These are phyloP conservation scores for Loxodonta africana DNA, from an alignment of 2,113 vertebrate species.

Conservation along the genomic window DNA sequence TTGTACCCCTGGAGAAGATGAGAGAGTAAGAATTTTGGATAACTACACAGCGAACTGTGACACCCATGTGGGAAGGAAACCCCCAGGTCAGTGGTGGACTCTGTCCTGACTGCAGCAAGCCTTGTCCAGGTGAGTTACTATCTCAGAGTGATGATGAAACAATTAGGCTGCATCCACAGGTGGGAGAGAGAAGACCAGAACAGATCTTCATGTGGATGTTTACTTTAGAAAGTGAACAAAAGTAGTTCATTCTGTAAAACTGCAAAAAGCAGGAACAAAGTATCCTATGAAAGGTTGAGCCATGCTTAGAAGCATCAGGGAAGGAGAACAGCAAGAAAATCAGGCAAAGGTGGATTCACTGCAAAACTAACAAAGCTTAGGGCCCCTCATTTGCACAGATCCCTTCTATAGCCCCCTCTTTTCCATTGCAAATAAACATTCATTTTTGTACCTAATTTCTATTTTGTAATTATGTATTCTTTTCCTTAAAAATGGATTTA, in stretches of 20 bases:
- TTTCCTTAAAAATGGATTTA: constrained; percentile 6
- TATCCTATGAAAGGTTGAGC: not conserved
- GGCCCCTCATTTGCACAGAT: not conserved
- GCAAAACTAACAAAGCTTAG: not conserved
- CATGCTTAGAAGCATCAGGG: not conserved
- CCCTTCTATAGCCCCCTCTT: not conserved
- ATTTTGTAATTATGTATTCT: not conserved
- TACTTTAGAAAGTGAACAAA: constrained; percentile 37
- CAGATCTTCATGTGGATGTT: not conserved
- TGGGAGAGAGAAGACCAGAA: not conserved
- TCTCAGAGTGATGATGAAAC: not conserved
- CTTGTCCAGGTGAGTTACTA: not conserved
- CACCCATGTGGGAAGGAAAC: not conserved
- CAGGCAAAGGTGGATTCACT: not conserved
- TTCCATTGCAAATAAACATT: not conserved
- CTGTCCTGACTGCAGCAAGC: not conserved
- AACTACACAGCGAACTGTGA: not conserved
- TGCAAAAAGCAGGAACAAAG: not conserved
- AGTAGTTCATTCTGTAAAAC: not conserved
- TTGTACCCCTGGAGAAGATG: not conserved
- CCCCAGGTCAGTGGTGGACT: not conserved
- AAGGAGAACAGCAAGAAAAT: not conserved
- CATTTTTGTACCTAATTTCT: not conserved
- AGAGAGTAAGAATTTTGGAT: not conserved
- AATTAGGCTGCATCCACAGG: not conserved